Conservation (phyloP, 64 coral and sea anemone species). For the Astreopora myriophthalma region DNA sequence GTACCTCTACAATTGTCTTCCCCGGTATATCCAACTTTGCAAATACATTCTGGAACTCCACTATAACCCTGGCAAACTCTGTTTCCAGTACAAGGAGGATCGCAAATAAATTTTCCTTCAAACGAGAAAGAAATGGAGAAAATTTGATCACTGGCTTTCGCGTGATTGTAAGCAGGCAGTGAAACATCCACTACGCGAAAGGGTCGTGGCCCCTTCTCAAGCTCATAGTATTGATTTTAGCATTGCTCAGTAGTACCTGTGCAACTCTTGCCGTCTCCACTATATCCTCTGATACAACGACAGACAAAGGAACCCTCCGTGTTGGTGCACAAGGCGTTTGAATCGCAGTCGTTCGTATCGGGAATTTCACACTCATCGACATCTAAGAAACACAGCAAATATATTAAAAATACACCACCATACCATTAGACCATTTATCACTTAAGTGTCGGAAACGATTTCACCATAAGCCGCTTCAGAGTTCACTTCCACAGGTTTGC, state of each 20-base stretch:
- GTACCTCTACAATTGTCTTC: constrained; percentile 31
- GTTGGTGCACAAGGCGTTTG: constrained; percentile 64
- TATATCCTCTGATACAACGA: constrained; percentile 35
- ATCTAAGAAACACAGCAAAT: neutral
- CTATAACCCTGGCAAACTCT: neutral
- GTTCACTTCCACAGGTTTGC: too few species aligned
- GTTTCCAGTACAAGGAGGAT: neutral
- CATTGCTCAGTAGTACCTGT: neutral
- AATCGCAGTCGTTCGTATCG: constrained; percentile 28
- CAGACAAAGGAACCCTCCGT: constrained; percentile 27
- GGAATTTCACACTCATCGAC: constrained; percentile 29
- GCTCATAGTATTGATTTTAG: too few species aligned
- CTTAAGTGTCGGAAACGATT: too few species aligned
- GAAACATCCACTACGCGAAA: too few species aligned
- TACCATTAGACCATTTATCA: neutral
- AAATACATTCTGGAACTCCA: constrained; percentile 8
- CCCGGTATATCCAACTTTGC: neutral
- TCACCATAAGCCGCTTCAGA: too few species aligned
- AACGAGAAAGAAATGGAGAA: neutral
- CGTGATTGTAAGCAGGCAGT: too few species aligned
- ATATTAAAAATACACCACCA: too few species aligned
- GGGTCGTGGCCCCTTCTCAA: too few species aligned
- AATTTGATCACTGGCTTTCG: too few species aligned
- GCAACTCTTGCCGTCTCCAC: constrained; percentile 21
- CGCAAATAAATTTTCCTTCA: neutral